Evolutionary conservation across 1,140 invertebrate genomes (phyloP).

Genomic region (Luehdorfia chinensis): DNA sequence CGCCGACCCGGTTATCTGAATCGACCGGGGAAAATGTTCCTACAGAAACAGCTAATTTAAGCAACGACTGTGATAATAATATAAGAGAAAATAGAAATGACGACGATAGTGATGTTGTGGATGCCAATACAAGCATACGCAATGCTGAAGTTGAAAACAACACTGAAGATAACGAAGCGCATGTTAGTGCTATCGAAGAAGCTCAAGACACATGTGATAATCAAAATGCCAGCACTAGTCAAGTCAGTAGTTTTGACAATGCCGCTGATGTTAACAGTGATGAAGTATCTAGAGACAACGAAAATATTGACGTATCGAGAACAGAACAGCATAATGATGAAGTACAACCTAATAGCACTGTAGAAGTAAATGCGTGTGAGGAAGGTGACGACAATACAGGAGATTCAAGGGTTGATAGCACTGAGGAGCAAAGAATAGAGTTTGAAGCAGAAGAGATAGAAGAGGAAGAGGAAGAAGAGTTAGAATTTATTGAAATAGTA

Average conservation of each 20-base stretch:
- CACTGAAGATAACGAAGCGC: constrained; percentile 26
- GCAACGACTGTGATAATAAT: constrained; percentile 72
- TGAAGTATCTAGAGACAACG: neutral
- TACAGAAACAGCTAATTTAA: constrained; percentile 47
- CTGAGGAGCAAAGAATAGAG: too few relatives aligned
- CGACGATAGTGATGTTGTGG: constrained; percentile 61
- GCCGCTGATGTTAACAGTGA: neutral
- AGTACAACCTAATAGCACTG: constrained; percentile 15
- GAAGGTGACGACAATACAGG: constrained; percentile 13
- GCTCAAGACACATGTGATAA: constrained; percentile 37
- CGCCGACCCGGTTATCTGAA: constrained; percentile 49
- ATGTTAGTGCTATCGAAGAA: constrained; percentile 22
- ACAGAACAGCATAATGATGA: constrained; percentile 26
- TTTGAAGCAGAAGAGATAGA: constrained; percentile 4
- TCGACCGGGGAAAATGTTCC: constrained; percentile 22
- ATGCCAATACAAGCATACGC: constrained; percentile 39
- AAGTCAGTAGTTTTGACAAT: constrained; percentile 26
- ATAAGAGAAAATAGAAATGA: constrained; percentile 44
- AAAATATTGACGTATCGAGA: constrained; percentile 10
- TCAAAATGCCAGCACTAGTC: constrained; percentile 45
- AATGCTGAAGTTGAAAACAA: constrained; percentile 26
- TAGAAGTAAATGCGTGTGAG: constrained; percentile 1
- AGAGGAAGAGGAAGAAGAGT: constrained; percentile 18
- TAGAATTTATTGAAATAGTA: constrained; percentile 13
- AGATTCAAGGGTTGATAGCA: constrained; percentile 5